Evolutionary conservation across 2,888 invertebrate species (phyloP).

Genomic region (Platerodrilus igneus): DNA sequence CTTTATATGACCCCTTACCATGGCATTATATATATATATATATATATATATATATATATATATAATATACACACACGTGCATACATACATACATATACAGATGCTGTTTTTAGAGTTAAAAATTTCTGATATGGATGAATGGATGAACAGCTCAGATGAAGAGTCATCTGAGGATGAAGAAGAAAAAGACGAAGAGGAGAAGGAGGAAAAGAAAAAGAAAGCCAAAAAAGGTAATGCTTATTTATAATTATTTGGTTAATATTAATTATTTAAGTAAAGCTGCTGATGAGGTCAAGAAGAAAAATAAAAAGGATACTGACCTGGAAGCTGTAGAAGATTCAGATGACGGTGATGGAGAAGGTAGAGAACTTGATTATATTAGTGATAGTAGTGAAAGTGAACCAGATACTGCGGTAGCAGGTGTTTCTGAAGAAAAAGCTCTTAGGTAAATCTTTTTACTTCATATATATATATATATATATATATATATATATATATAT

Average conservation of each 20-base stretch:
- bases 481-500: too few species aligned
- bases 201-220: constrained; percentile 61
- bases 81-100: too few species aligned
- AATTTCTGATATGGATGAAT: constrained; percentile 92
- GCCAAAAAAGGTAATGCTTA: constrained; percentile 32
- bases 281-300: constrained; percentile 55
- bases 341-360: constrained; percentile 96
- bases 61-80: too few species aligned
- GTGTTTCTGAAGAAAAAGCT: constrained; percentile 72
- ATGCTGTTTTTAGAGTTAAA: constrained; percentile 68
- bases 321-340: constrained; percentile 93
- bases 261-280: constrained; percentile 22
- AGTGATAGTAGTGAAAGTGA: constrained; percentile 70
- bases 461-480: too few species aligned
- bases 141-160: constrained; percentile 77
- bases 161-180: constrained; percentile 71
- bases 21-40: too few species aligned
- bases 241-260: constrained; percentile 9
- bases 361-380: constrained; percentile 91
- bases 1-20: too few species aligned
- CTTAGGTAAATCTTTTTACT: constrained; percentile 51
- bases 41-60: too few species aligned
- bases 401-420: constrained; percentile 70
- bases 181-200: constrained; percentile 61
- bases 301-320: constrained; percentile 77